These are phyloP conservation scores for Leuciscus idus DNA, from an alignment of 2,113 vertebrate species.

Conservation along the genomic window DNA sequence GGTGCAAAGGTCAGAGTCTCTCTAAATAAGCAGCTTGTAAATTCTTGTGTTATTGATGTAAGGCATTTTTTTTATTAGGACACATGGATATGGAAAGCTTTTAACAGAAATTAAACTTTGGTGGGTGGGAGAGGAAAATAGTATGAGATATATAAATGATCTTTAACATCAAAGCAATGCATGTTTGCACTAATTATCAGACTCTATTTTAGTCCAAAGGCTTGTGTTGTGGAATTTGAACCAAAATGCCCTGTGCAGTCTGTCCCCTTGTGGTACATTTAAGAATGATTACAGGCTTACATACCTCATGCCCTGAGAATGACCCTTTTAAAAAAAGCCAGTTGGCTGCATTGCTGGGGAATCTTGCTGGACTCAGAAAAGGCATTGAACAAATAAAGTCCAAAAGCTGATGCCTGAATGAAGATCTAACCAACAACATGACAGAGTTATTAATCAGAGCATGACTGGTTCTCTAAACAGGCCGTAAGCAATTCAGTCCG, in stretches of 20 bases:
- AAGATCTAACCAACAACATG: background rate
- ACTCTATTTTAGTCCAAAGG: background rate
- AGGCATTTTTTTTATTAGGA: background rate
- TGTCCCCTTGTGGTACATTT: constrained; percentile 33
- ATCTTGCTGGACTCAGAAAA: background rate
- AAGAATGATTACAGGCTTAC: background rate
- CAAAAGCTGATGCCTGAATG: background rate
- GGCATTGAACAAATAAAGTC: background rate
- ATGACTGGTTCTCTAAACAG: background rate
- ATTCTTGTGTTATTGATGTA: constrained; percentile 9
- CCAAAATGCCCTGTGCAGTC: constrained; percentile 6
- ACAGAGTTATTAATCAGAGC: background rate
- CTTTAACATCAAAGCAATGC: constrained; percentile 23
- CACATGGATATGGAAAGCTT: background rate
- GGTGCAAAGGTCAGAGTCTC: background rate
- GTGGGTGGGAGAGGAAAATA: background rate
- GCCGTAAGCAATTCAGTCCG: background rate
- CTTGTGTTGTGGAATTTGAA: constrained; percentile 13
- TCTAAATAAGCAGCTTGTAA: background rate
- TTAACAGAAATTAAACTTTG: background rate
- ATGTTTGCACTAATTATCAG: background rate
- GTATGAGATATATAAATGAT: background rate
- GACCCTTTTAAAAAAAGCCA: background rate
- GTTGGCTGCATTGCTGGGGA: background rate
- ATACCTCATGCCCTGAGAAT: constrained; percentile 6